Evolutionary conservation across 2,113 vertebrate genomes (phyloP), one percentile per base, ranked within the genome.

Genomic region (Ailuropoda melanoleuca): DNA sequence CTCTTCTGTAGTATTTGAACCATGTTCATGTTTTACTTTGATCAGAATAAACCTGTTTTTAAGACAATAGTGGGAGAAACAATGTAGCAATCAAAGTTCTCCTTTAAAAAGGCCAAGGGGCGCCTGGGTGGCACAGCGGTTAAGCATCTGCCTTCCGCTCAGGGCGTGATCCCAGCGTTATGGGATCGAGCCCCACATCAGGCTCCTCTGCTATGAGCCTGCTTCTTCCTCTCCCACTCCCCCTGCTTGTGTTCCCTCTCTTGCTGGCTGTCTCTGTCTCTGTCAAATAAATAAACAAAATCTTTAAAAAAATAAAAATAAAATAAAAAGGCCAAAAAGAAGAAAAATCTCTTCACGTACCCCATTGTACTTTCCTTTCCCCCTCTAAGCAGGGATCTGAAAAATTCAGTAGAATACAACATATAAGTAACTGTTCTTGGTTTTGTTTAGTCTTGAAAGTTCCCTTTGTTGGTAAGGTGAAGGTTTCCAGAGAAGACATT

Each of bases 371-470:
- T 62, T 93, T 82, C 50, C 58, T 58, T 87, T 58, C 11, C 29
- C 6, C 8, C 29, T 46, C 64, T 85, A 82, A 95, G 50, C n/a
- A 70, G 60, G 70, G 17, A 60, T 72, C 68, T 91, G 60, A 80
- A 78, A 48, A 88, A 82, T 83, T 81, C 53, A 62, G 60, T 37
- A 19, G 68, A 92, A 72, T 50, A 4, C 4, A 83, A 48, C 24
- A 3, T 68, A 24, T 37, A 81, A 86, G 50, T 90, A 55, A 88
- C 53, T 75, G 7, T 48, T 84, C 8, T 97, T 96, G 95, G 91
- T 95, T 98, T 97, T 98, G 97, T 98, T 98, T 98, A 97, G 93
- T 98, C 89, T 97, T 97, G 39, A n/a, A 87, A 92, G 26, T 93
- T 95, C 82, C 39, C 56, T 94, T 93, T 95, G 87, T 96, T 93